Base-by-base conservation (phyloP, 2,797 vertebrate species). In the Coracias cyanogaster region DNA sequence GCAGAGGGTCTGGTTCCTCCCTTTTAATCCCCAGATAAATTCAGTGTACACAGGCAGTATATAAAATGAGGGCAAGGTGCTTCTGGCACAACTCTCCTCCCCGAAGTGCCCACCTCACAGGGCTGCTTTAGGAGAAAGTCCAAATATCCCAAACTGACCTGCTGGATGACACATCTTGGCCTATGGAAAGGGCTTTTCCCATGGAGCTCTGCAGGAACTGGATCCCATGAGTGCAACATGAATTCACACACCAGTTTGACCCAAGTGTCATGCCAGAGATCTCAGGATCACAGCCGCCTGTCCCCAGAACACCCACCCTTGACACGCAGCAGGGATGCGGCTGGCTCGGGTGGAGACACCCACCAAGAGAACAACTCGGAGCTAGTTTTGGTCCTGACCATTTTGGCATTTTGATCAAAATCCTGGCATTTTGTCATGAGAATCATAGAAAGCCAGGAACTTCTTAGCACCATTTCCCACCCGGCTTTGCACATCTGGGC, bases 41-140 rank as follows among this genome's bases (percentile, higher is more conserved):
- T 37, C 72, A 26, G 35, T 5, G 69, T 18, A 25, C 0, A 0
- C 29, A 21, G 45, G 15, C 1, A 7, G 31, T 19, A 37, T 3
- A 72, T 22, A 58, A 72, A 89, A 51, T 7, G 11, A 10, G 69
- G 49, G 7, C 12, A 16, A 17, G 64, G 19, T 26, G 45, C 57
- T 69, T 58, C 58, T 69, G 17, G 57, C 26, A 45, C 52, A 62
- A 35, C 28, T 20, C 69, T 4, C 37, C 73, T 65, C 37, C 13
- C n/a, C 64, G 11, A 84, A 71, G 46, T 9, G 17, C 22, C 28
- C 57, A 19, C 21, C 87, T 76, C 46, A 18, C 1, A 12, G 49
- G 28, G 70, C 37, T 51, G 11, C 15, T 74, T 19, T 15, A 14
- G 51, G 35, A 55, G 18, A 71, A 73, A 37, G 8, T 8, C 25